phyloP scores from a whole-genome alignment of 1,140 invertebrate genomes.

The Aphaenogaster ashmeadi region DNA sequence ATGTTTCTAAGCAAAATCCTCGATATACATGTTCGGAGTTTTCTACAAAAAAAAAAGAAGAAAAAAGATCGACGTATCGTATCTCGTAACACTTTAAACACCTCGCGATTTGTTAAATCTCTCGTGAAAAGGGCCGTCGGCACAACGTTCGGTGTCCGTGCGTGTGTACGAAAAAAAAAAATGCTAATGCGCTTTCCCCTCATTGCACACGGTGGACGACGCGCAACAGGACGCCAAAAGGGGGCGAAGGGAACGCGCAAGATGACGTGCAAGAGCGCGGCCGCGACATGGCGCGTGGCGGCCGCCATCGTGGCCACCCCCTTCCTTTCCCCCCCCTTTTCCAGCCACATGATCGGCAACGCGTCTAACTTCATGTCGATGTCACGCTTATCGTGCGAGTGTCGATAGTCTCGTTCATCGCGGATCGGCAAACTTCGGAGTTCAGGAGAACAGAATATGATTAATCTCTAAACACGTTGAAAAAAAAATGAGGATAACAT shows the following conservation, averaged over 20 bases:
- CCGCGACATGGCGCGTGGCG: conserved; percentile 38
- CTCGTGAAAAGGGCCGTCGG: background rate
- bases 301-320: conserved; percentile 19
- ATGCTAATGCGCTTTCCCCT: conserved; percentile 38
- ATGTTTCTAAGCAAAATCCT: background rate
- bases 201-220: conserved; percentile 1
- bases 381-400: background rate
- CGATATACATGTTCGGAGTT: background rate
- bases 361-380: background rate
- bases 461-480: background rate
- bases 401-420: background rate
- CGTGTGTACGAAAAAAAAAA: background rate
- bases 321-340: too few relatives aligned
- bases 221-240: conserved; percentile 15
- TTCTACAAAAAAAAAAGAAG: background rate
- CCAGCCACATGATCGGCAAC: background rate
- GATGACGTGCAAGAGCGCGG: conserved; percentile 27
- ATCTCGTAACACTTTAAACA: background rate
- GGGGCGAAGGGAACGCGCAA: background rate
- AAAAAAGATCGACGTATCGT: background rate
- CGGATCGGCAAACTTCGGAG: background rate
- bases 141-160: background rate
- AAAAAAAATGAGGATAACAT: background rate
- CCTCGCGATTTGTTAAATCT: background rate
- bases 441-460: background rate